Base-by-base conservation (phyloP, 2,797 vertebrate genomes). In the Sciurus vulgaris region DNA sequence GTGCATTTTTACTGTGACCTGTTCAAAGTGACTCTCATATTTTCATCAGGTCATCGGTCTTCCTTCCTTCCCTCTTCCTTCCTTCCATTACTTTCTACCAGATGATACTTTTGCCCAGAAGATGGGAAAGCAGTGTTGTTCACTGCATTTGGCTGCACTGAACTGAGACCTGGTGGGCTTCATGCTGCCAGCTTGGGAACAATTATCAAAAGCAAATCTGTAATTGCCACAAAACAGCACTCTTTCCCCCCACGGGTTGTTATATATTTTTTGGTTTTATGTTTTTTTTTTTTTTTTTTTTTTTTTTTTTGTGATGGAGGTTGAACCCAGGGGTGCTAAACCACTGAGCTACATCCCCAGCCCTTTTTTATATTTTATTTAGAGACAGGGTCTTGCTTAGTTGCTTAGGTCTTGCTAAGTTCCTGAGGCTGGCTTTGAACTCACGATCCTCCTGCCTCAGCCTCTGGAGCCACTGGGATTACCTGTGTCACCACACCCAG, bases 71-170 rank as follows among this genome's bases (percentile, higher is more conserved):
- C 14, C 14, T 28, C 24, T 47, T 47, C 44, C 44, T 47, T 47
- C 44, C 44, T 47, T 47, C 44, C 44, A 7, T 47, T 38, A 38
- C 44, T 9, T 47, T 47, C 44, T 9, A 47, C 82, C 76, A 54
- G 24, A 2, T 10, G 2, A 7, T 30, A 2, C 17, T 13, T 89
- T 51, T 54, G 47, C 84, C 28, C 1, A 4, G 79, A 65, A 86
- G 49, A 13, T 3, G 1, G 65, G 14, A 3, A 4, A 9, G n/a
- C 12, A 3, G 30, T 0, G 6, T 28, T 14, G 5, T 38, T 67
- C 1, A 1, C 0, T 1, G 20, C 4, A 0, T 13, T 14, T 10
- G 63, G 41, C 35, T 7, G 15, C 3, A 1, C 1, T 14, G 26
- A 63, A 1, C 44, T n/a, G 47, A 33, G 61, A 61, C 54, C 18